phyloP scores from a whole-genome alignment of 2,888 invertebrate species.

The Apocheima hispidaria region DNA sequence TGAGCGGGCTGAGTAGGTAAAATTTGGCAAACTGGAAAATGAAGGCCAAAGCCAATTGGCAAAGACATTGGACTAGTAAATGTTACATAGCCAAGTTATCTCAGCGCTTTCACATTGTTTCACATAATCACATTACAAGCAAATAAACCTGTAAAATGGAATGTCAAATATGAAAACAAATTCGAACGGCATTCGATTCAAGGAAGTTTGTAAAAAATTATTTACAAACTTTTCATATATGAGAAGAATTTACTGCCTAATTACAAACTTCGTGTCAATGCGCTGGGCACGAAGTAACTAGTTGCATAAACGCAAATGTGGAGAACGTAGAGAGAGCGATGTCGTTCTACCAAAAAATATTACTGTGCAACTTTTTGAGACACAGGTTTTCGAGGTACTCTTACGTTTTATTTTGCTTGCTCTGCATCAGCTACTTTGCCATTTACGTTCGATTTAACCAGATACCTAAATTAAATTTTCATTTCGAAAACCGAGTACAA shows the following conservation, averaged over 20 bases:
- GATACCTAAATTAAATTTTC: background rate
- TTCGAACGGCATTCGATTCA: slow-evolving; percentile 2
- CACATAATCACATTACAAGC: background rate
- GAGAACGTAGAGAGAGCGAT: slow-evolving; percentile 1
- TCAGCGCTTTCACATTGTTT: too few species aligned
- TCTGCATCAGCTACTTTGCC: slow-evolving; percentile 8
- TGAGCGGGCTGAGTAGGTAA: too few species aligned
- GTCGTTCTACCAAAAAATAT: slow-evolving; percentile 16
- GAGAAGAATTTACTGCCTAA: background rate
- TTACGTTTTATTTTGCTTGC: slow-evolving; percentile 11
- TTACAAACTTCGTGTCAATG: background rate
- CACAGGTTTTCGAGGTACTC: slow-evolving; percentile 12
- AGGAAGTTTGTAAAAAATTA: slow-evolving; percentile 10
- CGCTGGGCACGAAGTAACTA: background rate
- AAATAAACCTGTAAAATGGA: background rate
- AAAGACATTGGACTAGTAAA: too few species aligned
- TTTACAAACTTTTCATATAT: slow-evolving; percentile 37
- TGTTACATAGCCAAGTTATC: too few species aligned
- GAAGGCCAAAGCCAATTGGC: too few species aligned
- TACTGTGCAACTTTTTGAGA: slow-evolving; percentile 3
- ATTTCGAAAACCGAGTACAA: background rate
- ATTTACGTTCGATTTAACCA: slow-evolving; percentile 8
- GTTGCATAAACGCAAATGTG: background rate
- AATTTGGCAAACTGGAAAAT: too few species aligned
- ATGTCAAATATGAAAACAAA: slow-evolving; percentile 22